Base-by-base conservation (phyloP, 2,888 invertebrate genomes). In the Phyllotreta striolata region DNA sequence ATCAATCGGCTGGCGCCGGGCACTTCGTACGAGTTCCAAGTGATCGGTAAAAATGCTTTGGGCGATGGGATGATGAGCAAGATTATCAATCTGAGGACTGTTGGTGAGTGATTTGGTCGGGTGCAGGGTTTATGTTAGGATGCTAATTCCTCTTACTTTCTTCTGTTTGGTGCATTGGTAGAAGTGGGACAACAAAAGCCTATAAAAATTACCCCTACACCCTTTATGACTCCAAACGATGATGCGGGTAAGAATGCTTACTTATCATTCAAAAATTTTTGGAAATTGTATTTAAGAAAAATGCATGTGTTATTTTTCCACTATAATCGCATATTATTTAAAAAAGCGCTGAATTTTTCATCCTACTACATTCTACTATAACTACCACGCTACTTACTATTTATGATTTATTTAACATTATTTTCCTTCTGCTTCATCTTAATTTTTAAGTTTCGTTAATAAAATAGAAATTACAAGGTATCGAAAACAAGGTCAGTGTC, bases 61-160 rank as follows among this genome's bases (percentile, higher is more conserved):
- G 97, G 98, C 68, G 95, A 96, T 78, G 97, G 97, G 68, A 93
- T 96, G 91, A 93, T 93, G 88, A 96, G 96, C 84, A 93, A 95
- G 83, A 89, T 93, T 66, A 92, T 96, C 79, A 92, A 91, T 64
- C 92, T 95, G 72, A 87, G 91, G 79, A 97, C 97, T 62, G 86
- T 93, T 78, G 95, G 96, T 96, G 85, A 85, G 87, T 82, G 34
- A 35, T 55, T 34, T 38, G 14, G 39, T 49, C 6, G 55, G 13
- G 51, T 41, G 37, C 6, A 52, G 8, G 38, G 9, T 44, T 38
- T 9, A 14, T 49, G 14, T 46, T 55, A n/a, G 2, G 8, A 7
- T 34, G 12, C 12, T 41, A 6, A 37, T 35, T 37, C 38, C 14
- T 6, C n/a, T n/a, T n/a, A n/a, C n/a, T 41, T 12, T 13, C 5